Base-by-base conservation (phyloP, 2,888 invertebrate genomes). In the Antitype chi region DNA sequence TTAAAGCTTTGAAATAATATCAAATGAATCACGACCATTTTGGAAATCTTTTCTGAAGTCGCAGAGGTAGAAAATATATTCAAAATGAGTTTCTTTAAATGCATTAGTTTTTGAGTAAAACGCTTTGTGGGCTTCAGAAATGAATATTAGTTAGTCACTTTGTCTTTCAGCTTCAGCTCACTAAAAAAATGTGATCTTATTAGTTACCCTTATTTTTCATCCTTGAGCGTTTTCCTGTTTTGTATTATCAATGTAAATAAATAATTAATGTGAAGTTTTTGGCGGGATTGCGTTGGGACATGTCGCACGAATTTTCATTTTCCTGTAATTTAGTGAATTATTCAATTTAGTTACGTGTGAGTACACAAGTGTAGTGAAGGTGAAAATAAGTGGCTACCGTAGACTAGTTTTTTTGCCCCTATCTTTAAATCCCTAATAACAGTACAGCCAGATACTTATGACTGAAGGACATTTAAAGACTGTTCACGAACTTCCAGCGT, bases 31-130 rank as follows among this genome's bases (percentile, higher is more conserved):
- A 79, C 25, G 23, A 57, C 5, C 49, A 43, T 59, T 60, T 47
- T 47, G 1, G 52, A 43, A 63, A 28, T 53, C n/a, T 59, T 25
- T 79, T 4, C 20, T 47, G n/a, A 49, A 67, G 49, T 43, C n/a
- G 15, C 23, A 25, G 28, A 49, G 49, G n/a, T 38, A 17, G 62
- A 55, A 57, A 74, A 55, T 43, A 20, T 57, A 43, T 63, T 81
- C 20, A 63, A 43, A 81, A 62, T 49, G 32, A 81, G 72, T 78
- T 76, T 78, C 67, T 78, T 75, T 62, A 73, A 55, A 80, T 55
- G 53, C 74, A 77, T 73, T 55, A 23, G 47, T 72, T 72, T 80
- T 60, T 2, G 5, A 20, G 47, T 2, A 66, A 38, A n/a, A 66
- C 32, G n/a, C 62, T 57, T 52, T 13, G 63, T 32, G 52, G 75